phyloP scores from a whole-genome alignment of 2,797 vertebrate species.

The Falco berigora region DNA sequence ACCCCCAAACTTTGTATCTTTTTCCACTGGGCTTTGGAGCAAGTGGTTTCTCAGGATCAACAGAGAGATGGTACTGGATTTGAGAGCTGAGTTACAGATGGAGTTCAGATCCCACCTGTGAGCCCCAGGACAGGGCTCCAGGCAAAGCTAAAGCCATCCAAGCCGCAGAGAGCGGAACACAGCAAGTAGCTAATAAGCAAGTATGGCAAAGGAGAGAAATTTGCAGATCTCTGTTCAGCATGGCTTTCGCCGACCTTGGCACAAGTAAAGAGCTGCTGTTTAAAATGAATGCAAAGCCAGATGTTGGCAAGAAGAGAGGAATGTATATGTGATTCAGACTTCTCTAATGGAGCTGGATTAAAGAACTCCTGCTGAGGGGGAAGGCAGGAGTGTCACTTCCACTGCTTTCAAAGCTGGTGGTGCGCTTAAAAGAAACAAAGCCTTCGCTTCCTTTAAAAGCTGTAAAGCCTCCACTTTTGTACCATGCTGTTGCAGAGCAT shows the following conservation, averaged over 20 bases:
- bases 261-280: background rate
- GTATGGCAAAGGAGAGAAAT: background rate
- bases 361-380: background rate
- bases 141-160: background rate
- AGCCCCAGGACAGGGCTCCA: background rate
- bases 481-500: background rate
- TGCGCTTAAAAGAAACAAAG: background rate
- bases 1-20: background rate
- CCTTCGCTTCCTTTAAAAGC: background rate
- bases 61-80: background rate
- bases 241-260: background rate
- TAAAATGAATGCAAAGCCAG: background rate
- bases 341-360: background rate
- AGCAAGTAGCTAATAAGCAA: background rate
- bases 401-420: background rate
- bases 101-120: background rate
- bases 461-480: background rate
- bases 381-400: background rate
- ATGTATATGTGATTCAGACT: background rate
- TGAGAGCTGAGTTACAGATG: background rate
- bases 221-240: background rate
- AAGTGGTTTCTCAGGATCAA: fast-evolving
- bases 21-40: background rate
- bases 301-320: background rate
- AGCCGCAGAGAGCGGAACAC: background rate